Conservation (phyloP, 2,888 invertebrate species). For the Harpalus rubripes region DNA sequence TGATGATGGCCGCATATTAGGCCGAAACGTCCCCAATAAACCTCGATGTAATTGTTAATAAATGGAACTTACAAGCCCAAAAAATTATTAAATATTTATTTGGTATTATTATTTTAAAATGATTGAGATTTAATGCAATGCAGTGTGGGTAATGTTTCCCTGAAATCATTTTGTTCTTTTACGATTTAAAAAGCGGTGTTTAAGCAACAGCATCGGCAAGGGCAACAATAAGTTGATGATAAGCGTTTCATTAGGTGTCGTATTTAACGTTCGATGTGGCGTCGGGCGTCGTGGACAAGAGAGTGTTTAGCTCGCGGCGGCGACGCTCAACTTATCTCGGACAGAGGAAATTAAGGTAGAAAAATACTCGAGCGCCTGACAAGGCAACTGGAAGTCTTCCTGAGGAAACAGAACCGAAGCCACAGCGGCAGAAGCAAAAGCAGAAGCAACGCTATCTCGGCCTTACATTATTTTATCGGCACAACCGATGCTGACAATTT, state of each 20-base stretch:
- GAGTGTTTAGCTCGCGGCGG: conserved; percentile 21
- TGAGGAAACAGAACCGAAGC: conserved; percentile 30
- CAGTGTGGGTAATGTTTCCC: too few relatives aligned
- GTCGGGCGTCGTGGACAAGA: conserved; percentile 12
- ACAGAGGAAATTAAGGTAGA: conserved; percentile 66
- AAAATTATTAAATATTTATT: too few relatives aligned
- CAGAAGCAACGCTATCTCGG: conserved; percentile 74
- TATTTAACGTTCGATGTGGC: conserved; percentile 42
- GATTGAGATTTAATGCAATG: too few relatives aligned
- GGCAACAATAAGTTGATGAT: conserved; percentile 29
- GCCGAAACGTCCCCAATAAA: too few relatives aligned
- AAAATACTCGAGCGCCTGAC: conserved; percentile 59
- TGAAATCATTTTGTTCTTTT: not conserved
- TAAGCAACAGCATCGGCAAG: not conserved
- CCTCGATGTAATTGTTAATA: too few relatives aligned
- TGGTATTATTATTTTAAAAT: too few relatives aligned
- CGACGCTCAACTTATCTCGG: conserved; percentile 63
- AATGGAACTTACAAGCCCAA: too few relatives aligned
- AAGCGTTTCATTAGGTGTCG: conserved; percentile 39
- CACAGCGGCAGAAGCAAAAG: conserved; percentile 6
- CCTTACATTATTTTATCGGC: conserved; percentile 73
- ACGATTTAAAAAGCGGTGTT: conserved; percentile 4
- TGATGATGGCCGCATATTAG: too few relatives aligned
- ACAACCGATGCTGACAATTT: conserved; percentile 75
- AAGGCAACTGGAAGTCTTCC: not conserved